Conservation (phyloP, 2,888 invertebrate species). For the Tigriopus californicus region DNA sequence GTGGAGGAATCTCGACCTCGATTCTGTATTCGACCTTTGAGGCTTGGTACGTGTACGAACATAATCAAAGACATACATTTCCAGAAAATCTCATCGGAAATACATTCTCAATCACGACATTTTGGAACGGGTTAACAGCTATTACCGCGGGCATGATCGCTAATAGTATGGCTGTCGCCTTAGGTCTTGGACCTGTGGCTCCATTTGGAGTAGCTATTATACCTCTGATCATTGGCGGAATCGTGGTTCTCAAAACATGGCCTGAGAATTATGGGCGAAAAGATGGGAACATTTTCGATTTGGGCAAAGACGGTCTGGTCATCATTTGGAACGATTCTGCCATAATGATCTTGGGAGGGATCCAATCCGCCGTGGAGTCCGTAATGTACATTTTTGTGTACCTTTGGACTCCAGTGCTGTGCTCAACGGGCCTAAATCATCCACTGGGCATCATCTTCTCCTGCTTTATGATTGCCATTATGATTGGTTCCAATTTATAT, state of each 20-base stretch:
- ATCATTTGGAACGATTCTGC: conserved; percentile 28
- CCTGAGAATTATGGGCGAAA: conserved; percentile 36
- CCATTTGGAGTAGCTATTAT: conserved; percentile 41
- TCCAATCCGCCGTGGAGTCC: conserved; percentile 35
- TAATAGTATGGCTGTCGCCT: conserved; percentile 32
- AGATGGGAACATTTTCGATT: conserved; percentile 26
- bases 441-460: conserved; percentile 39
- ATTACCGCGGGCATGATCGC: conserved; percentile 37
- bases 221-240: conserved; percentile 33
- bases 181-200: conserved; percentile 34
- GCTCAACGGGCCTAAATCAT: conserved; percentile 27
- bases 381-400: conserved; percentile 41
- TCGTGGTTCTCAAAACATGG: conserved; percentile 35
- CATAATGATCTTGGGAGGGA: conserved; percentile 30
- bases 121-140: conserved; percentile 38
- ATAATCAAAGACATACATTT: conserved; percentile 35
- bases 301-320: conserved; percentile 30
- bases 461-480: conserved; percentile 38
- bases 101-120: conserved; percentile 36
- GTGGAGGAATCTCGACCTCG: conserved; percentile 39
- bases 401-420: conserved; percentile 39
- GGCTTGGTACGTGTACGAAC: conserved; percentile 40
- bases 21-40: conserved; percentile 40
- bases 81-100: conserved; percentile 37
- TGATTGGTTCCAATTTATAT: conserved; percentile 37